phyloP scores from a whole-genome alignment of 2,888 invertebrate species.

The Conchocele bisecta region DNA sequence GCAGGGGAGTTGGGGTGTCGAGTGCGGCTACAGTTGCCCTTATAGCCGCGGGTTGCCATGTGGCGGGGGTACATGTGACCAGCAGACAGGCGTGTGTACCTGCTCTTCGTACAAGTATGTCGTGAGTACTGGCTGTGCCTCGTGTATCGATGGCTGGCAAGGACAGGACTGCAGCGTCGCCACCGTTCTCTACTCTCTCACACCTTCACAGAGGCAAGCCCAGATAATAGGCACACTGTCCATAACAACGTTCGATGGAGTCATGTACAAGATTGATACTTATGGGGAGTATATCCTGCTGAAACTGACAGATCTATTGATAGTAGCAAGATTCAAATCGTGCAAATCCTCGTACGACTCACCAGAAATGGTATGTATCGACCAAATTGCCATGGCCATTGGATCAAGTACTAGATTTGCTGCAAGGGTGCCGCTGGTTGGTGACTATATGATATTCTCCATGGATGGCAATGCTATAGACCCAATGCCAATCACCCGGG shows the following conservation, averaged over 20 bases:
- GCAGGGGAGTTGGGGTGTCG: constrained; percentile 60
- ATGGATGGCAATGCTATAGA: too few relatives aligned
- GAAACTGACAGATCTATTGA: too few relatives aligned
- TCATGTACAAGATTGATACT: constrained; percentile 50
- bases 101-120: constrained; percentile 60
- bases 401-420: too few relatives aligned
- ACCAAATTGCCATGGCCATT: too few relatives aligned
- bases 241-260: too few relatives aligned
- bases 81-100: constrained; percentile 57
- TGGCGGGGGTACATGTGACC: constrained; percentile 62
- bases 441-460: too few relatives aligned
- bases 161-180: constrained; percentile 65
- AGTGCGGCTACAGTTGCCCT: constrained; percentile 60
- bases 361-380: too few relatives aligned
- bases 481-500: too few relatives aligned
- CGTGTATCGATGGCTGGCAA: constrained; percentile 65
- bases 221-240: too few relatives aligned
- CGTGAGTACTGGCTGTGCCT: constrained; percentile 48
- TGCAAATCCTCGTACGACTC: too few relatives aligned
- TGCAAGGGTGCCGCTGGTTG: too few relatives aligned
- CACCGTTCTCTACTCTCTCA: constrained; percentile 6
- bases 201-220: background rate
- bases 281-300: constrained; percentile 51
- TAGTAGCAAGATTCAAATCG: too few relatives aligned
- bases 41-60: constrained; percentile 49